A percentile compares a stretch with the other conserved stretches of the same genome.
Conservation (phyloP, 2,113 vertebrate species). For the Gila orcuttii region DNA sequence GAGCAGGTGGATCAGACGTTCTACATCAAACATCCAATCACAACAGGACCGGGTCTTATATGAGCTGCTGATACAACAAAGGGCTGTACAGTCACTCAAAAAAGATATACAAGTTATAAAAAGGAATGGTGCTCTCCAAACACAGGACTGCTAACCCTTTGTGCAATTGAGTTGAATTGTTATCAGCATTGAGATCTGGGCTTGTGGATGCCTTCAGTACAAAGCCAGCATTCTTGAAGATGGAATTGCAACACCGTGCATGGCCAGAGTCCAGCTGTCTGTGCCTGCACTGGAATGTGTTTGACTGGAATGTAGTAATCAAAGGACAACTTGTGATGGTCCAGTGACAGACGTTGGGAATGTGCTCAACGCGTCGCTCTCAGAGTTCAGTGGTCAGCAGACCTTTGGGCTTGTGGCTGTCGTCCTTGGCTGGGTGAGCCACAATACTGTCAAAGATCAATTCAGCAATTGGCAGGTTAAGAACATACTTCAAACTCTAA, state of each 20-base stretch:
- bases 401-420: slow-evolving; percentile 80
- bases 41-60: neutral
- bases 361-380: slow-evolving; percentile 54
- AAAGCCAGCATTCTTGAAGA: slow-evolving; percentile 11
- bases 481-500: neutral
- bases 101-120: slow-evolving; percentile 18
- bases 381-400: slow-evolving; percentile 95
- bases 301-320: slow-evolving; percentile 23
- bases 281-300: slow-evolving; percentile 20
- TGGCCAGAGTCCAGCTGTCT: neutral
- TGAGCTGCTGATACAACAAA: neutral
- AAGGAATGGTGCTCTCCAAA: neutral
- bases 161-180: neutral
- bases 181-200: neutral
- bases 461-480: neutral
- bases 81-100: neutral
- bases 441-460: slow-evolving; percentile 61
- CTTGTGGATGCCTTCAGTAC: neutral
- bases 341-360: neutral
- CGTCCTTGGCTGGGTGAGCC: slow-evolving; percentile 63
- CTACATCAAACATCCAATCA: neutral
- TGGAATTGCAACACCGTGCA: neutral
- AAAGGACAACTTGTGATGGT: neutral
- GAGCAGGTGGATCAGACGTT: slow-evolving; percentile 30
- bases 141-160: neutral